Conservation (phyloP, 2,113 vertebrate species). For the Otis tarda region DNA sequence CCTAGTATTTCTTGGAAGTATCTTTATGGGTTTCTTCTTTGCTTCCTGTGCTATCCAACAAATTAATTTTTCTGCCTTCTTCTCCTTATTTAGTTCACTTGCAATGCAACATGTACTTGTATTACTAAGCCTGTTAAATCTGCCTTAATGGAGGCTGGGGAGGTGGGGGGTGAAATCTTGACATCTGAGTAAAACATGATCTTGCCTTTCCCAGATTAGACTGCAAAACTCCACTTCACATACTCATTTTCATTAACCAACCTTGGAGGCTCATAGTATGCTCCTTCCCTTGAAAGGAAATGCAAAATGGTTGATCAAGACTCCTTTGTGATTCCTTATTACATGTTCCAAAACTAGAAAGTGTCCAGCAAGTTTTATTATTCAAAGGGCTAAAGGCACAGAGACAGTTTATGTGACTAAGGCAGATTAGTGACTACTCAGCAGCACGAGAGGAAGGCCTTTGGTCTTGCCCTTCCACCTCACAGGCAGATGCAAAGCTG, state of each 20-base stretch:
- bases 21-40: neutral
- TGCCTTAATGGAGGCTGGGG: rapidly evolving
- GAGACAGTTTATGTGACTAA: neutral
- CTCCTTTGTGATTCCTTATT: neutral
- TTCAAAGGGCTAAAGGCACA: neutral
- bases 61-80: neutral
- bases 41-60: neutral
- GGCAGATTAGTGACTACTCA: neutral
- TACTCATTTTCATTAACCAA: neutral
- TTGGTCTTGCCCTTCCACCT: neutral
- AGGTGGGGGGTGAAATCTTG: neutral
- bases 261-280: neutral
- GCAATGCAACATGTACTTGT: neutral
- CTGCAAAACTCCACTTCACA: neutral
- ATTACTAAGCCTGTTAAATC: neutral
- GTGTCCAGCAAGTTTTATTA: neutral
- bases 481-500: rapidly evolving
- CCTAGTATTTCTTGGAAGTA: neutral
- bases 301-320: neutral
- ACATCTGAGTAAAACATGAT: neutral
- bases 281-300: neutral
- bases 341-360: neutral
- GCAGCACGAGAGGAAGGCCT: neutral
- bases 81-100: neutral
- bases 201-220: neutral